Evolutionary conservation across 2,888 invertebrate genomes (phyloP).

Genomic region (Orchestes rusci): DNA sequence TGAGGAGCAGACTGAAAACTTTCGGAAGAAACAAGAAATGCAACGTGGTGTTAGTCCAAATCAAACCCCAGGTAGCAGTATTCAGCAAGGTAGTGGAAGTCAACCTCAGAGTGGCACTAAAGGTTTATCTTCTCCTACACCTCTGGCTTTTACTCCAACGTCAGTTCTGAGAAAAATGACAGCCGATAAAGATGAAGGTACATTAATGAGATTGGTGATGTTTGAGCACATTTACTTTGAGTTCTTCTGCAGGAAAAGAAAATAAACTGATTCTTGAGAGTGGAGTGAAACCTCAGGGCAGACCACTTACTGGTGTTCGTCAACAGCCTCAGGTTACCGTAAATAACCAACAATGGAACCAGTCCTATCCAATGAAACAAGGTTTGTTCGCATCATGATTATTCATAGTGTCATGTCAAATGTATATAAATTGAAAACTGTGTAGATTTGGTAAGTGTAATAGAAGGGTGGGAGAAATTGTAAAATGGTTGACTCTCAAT

Average conservation of each 20-base stretch:
- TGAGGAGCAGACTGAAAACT: conserved; percentile 82
- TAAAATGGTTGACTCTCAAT: too few species aligned
- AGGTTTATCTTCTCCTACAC: conserved; percentile 55
- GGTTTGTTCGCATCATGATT: conserved; percentile 7
- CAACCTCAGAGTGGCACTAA: conserved; percentile 33
- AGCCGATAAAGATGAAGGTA: conserved; percentile 73
- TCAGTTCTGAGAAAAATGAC: conserved; percentile 93
- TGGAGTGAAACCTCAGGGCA: conserved; percentile 36
- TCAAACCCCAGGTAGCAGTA: conserved; percentile 4
- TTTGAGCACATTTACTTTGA: too few species aligned
- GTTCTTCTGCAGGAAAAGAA: conserved; percentile 43
- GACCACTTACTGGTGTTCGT: conserved; percentile 41
- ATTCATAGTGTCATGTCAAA: too few species aligned
- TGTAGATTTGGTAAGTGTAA: too few species aligned
- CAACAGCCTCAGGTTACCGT: conserved; percentile 26
- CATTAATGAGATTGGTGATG: not conserved
- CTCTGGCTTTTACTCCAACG: conserved; percentile 86
- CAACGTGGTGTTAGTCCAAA: conserved; percentile 34
- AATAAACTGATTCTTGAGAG: conserved; percentile 24
- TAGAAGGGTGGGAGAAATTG: too few species aligned
- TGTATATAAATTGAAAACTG: too few species aligned
- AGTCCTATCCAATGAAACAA: conserved; percentile 29
- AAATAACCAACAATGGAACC: conserved; percentile 35
- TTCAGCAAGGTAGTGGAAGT: not conserved
- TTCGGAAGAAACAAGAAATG: conserved; percentile 68